Evolutionary conservation across 2,797 vertebrate genomes (phyloP), one percentile per base, ranked within the genome.

Genomic region (Melanotaenia nigrans): DNA sequence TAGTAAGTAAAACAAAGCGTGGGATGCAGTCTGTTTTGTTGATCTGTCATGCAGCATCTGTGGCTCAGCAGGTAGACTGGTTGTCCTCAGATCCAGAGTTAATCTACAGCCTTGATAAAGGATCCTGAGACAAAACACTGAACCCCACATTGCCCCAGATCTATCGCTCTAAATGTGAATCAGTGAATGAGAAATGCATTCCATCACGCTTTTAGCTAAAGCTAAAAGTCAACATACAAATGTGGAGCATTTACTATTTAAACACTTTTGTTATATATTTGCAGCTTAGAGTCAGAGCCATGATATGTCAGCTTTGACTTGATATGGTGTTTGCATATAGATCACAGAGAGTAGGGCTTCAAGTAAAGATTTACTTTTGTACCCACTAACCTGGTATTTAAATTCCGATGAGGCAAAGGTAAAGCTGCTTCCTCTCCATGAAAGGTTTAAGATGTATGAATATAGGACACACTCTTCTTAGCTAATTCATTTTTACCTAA

Each of bases 261-360:
- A 55, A 55, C 4, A 8, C 40, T 20, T 58, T 22, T 59, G 69
- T 66, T 78, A 64, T 56, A 68, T 63, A 62, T 75, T 60, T 49
- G 25, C n/a, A 65, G 18, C 45, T 74, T 82, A 81, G 55, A 85
- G 77, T 82, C 61, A 84, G 75, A 73, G 35, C 7, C 0, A 0
- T 78, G 73, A 70, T 74, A 65, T 71, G 54, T 40, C 24, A 68
- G 1, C 60, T 58, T 38, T 57, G 55, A 18, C 33, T 57, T 66
- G 45, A 54, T 25, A 49, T 54, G 61, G 9, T 6, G 20, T 30
- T 9, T 0, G 18, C 16, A 63, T 9, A 35, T 22, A 49, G 18
- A 47, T 20, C 5, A 62, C 18, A 54, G 22, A 12, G 22, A 22
- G 49, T 3, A 54, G 13, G 10, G 12, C 24, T 12, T 11, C 4